These are phyloP conservation scores for Ibidorhyncha struthersii DNA, from an alignment of 2,113 vertebrate species.

Conservation along the genomic window DNA sequence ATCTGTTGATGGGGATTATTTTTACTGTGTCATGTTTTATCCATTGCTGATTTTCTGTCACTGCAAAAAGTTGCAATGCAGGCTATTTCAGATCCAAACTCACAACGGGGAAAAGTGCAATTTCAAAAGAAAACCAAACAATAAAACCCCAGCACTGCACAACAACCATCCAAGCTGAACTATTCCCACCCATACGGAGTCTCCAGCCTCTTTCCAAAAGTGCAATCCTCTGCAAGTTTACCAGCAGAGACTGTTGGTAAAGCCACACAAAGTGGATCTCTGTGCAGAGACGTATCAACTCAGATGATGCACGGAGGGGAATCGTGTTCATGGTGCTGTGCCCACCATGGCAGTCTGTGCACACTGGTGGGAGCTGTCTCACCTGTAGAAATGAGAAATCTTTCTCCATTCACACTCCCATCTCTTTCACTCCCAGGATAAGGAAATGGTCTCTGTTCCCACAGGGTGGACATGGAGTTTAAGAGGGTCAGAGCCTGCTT, in stretches of 20 bases:
- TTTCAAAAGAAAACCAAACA: background rate
- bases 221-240: background rate
- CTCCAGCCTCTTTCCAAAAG: no score
- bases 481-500: background rate
- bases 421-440: background rate
- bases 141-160: background rate
- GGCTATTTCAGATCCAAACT: background rate
- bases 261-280: background rate
- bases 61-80: background rate
- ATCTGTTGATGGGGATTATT: background rate
- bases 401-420: background rate
- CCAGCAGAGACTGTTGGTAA: background rate
- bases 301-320: rapidly evolving
- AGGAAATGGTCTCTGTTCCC: background rate
- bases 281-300: background rate
- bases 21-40: background rate
- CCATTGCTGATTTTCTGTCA: background rate
- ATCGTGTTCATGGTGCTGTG: background rate
- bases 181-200: rapidly evolving
- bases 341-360: rapidly evolving
- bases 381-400: background rate
- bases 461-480: background rate
- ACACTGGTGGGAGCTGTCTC: background rate
- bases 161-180: background rate
- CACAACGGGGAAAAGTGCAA: background rate